Percentiles rank a stretch among this genome's conserved stretches.
Evolutionary conservation across 2,797 vertebrate genomes (phyloP).

Genomic region (Graptemys geographica): DNA sequence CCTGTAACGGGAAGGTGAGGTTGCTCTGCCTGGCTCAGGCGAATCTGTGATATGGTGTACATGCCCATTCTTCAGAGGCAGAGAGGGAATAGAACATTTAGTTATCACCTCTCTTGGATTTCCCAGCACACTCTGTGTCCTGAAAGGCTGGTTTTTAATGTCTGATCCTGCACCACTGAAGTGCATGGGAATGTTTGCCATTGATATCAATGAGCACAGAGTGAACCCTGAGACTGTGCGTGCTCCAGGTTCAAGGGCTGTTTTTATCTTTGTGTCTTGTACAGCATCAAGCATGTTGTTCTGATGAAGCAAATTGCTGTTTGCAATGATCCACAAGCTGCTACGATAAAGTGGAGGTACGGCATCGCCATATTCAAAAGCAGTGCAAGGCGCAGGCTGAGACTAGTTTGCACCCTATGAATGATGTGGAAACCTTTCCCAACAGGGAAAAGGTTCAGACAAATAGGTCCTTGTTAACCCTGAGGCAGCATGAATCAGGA

Average conservation of each 20-base stretch:
- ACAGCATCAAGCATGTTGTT: neutral
- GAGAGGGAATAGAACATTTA: neutral
- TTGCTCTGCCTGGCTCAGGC: neutral
- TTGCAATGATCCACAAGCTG: neutral
- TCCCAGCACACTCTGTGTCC: neutral
- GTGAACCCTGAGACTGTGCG: neutral
- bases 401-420: rapidly evolving
- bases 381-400: rapidly evolving
- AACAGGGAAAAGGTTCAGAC: neutral
- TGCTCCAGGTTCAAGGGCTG: neutral
- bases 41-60: too few species aligned
- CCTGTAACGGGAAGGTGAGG: neutral
- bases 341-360: neutral
- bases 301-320: neutral
- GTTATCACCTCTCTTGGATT: neutral
- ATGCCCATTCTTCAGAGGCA: neutral
- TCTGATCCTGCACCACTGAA: neutral
- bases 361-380: rapidly evolving
- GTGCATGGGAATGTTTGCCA: rapidly evolving
- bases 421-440: rapidly evolving
- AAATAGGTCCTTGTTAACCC: rapidly evolving
- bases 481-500: neutral
- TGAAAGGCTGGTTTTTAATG: neutral
- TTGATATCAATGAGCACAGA: neutral
- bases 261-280: rapidly evolving